Evolutionary conservation across 2,113 vertebrate species (phyloP).

Genomic region (Xenus cinereus): DNA sequence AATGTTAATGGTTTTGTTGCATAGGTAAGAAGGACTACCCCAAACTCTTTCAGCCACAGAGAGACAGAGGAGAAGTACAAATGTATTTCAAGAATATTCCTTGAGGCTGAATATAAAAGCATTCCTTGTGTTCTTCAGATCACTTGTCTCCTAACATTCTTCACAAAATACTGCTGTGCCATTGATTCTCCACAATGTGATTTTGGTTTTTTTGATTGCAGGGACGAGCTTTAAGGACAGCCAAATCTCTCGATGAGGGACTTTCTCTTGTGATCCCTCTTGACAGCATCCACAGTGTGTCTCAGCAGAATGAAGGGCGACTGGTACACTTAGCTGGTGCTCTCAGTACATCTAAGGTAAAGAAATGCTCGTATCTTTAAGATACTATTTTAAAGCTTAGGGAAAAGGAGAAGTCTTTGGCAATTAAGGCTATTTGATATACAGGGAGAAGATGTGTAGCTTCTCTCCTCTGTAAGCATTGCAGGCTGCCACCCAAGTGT

Average conservation of each 20-base stretch:
- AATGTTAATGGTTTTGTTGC: background rate
- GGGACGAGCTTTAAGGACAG: conserved; percentile 87
- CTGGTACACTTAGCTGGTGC: conserved; percentile 85
- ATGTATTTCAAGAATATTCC: background rate
- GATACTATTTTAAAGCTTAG: background rate
- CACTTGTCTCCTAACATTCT: background rate
- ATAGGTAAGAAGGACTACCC: background rate
- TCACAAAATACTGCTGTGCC: background rate
- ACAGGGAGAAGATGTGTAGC: background rate
- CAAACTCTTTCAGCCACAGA: background rate
- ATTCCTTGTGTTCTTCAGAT: background rate
- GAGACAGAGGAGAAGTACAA: background rate
- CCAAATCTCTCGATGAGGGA: conserved; percentile 85
- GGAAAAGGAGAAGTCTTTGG: background rate
- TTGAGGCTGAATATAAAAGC: background rate
- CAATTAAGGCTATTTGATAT: background rate
- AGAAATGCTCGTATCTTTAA: background rate
- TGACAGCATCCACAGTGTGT: conserved; percentile 70
- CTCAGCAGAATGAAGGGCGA: conserved; percentile 81
- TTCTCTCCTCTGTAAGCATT: background rate
- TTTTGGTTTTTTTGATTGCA: conserved; percentile 43
- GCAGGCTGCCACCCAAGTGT: background rate
- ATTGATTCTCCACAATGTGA: background rate
- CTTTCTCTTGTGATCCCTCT: conserved; percentile 85
- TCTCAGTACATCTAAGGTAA: conserved; percentile 86